Evolutionary conservation across 2,797 vertebrate species (phyloP).

Genomic region (Cyprinella venusta): DNA sequence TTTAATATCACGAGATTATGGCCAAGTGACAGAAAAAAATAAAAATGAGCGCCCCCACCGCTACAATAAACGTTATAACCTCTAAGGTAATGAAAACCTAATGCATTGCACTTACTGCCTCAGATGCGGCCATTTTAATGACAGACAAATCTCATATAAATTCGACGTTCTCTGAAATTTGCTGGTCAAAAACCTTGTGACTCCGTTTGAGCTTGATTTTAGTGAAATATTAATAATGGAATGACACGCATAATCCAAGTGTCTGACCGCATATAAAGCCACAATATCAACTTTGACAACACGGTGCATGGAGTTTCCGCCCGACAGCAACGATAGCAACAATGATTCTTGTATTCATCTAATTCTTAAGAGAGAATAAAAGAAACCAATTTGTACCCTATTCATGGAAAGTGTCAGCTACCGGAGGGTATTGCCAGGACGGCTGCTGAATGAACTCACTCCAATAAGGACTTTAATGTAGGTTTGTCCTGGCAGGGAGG

Average conservation of each 20-base stretch:
- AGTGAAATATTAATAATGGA: neutral
- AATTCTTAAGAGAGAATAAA: neutral
- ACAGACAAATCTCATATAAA: too few species aligned
- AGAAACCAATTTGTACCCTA: neutral
- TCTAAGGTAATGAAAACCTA: too few species aligned
- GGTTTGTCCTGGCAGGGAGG: slow-evolving; percentile 67
- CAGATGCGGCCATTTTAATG: too few species aligned
- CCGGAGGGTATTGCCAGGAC: neutral
- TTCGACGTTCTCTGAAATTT: neutral
- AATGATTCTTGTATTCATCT: neutral
- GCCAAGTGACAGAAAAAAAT: too few species aligned
- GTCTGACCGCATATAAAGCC: neutral
- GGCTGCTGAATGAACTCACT: slow-evolving; percentile 5
- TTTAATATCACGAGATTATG: too few species aligned
- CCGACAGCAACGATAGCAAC: too few species aligned
- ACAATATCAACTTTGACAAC: neutral
- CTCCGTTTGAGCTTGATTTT: neutral
- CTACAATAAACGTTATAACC: too few species aligned
- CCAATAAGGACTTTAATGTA: slow-evolving; percentile 70
- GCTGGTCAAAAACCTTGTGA: neutral
- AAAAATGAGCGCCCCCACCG: too few species aligned
- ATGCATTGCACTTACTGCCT: too few species aligned
- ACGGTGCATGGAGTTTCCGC: too few species aligned
- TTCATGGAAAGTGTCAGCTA: neutral
- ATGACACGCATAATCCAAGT: neutral